Conservation (phyloP, 2,113 vertebrate species). For the Scytalopus superciliaris region DNA sequence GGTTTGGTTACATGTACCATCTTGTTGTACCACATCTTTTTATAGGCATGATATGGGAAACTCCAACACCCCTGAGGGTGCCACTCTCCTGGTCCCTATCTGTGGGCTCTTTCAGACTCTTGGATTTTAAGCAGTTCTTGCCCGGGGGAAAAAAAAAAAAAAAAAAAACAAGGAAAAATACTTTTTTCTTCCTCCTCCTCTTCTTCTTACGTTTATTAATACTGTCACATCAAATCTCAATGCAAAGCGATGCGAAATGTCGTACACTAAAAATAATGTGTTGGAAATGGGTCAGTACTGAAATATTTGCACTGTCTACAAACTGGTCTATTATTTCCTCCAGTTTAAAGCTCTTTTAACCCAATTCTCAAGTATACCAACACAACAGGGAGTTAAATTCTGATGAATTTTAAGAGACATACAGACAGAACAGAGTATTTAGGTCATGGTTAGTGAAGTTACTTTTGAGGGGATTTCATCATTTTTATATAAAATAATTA, state of each 20-base stretch:
- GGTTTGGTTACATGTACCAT: background rate
- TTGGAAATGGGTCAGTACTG: background rate
- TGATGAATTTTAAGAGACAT: constrained; percentile 10
- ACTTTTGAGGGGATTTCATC: background rate
- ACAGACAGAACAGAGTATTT: background rate
- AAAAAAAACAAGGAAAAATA: background rate
- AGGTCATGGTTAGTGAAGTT: background rate
- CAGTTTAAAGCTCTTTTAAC: background rate
- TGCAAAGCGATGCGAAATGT: background rate
- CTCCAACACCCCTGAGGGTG: background rate
- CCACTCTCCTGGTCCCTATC: background rate
- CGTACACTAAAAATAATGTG: constrained; percentile 1
- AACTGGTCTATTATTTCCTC: background rate
- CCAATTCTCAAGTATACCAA: background rate
- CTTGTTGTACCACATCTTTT: background rate
- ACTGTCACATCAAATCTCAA: background rate
- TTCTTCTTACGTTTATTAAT: background rate
- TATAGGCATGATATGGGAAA: background rate
- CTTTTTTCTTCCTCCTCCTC: background rate
- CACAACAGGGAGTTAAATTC: background rate
- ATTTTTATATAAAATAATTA: background rate
- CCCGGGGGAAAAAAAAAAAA: background rate
- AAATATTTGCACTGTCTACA: background rate
- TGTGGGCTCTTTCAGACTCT: background rate
- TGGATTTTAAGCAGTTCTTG: background rate